phyloP scores from a whole-genome alignment of 2,888 invertebrate species.

The Plusia festucae region DNA sequence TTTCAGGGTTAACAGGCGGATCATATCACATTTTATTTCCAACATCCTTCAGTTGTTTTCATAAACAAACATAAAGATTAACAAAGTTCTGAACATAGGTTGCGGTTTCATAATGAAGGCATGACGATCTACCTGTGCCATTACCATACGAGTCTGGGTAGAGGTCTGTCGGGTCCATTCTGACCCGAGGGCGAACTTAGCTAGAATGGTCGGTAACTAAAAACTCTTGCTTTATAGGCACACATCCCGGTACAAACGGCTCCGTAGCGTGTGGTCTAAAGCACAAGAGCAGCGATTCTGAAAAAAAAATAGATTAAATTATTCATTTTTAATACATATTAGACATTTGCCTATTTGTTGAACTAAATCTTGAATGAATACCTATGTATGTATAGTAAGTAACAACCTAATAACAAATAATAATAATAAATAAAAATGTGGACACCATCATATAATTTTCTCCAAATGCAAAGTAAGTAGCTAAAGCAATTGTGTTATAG shows the following conservation, averaged over 20 bases:
- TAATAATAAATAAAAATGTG: no score
- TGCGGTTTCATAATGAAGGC: slow-evolving; percentile 54
- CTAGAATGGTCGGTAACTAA: slow-evolving; percentile 71
- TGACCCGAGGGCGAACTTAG: slow-evolving; percentile 63
- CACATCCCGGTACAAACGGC: slow-evolving; percentile 64
- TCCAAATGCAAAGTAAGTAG: no score
- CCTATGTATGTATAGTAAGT: no score
- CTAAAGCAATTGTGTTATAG: no score
- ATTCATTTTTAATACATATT: no score
- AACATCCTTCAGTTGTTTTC: neutral
- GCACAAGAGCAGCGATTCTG: slow-evolving; percentile 41
- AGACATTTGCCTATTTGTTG: no score
- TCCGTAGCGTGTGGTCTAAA: slow-evolving; percentile 49
- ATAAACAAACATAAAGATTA: slow-evolving; percentile 37
- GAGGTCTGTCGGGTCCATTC: slow-evolving; percentile 55
- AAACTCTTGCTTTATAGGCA: slow-evolving; percentile 71
- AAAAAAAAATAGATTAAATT: slow-evolving; percentile 27
- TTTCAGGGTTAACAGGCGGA: slow-evolving; percentile 1
- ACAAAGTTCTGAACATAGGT: slow-evolving; percentile 37
- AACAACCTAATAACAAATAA: no score
- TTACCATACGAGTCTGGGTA: slow-evolving; percentile 50
- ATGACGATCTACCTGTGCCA: slow-evolving; percentile 45
- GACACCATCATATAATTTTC: no score
- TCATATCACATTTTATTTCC: neutral
- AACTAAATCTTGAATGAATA: no score